Evolutionary conservation across 2,888 invertebrate genomes (phyloP).

Genomic region (Ferdinandea cuprea): DNA sequence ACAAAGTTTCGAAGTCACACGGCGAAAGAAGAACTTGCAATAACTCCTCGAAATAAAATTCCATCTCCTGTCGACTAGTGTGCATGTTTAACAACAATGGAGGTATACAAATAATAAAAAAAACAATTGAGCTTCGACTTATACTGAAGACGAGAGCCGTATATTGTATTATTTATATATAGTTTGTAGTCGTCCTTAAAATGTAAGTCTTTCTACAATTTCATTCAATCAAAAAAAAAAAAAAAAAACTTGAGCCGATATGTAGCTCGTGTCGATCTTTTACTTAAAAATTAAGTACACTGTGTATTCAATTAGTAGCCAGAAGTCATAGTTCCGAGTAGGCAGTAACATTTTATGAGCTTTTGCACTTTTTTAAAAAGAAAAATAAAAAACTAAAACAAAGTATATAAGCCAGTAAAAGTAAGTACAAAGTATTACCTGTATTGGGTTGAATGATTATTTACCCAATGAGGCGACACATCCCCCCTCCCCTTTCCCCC

Average conservation of each 20-base stretch:
- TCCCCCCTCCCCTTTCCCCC: slow-evolving; percentile 11
- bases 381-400: slow-evolving; percentile 34
- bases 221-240: not conserved
- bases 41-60: slow-evolving; percentile 45
- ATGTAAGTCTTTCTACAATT: too few relatives aligned
- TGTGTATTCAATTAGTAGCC: slow-evolving; percentile 29
- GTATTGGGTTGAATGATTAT: slow-evolving; percentile 63
- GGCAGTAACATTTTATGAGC: slow-evolving; percentile 35
- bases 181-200: too few relatives aligned
- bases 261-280: slow-evolving; percentile 53
- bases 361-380: slow-evolving; percentile 50
- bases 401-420: slow-evolving; percentile 32
- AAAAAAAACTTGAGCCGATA: not conserved
- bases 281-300: slow-evolving; percentile 26
- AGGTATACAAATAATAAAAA: slow-evolving; percentile 24
- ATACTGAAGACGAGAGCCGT: slow-evolving; percentile 45
- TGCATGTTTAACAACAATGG: slow-evolving; percentile 68
- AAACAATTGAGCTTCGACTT: slow-evolving; percentile 13
- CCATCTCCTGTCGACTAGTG: slow-evolving; percentile 52
- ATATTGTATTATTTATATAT: slow-evolving; percentile 46
- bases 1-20: not conserved
- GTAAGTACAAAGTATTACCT: slow-evolving; percentile 7
- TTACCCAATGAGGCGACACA: slow-evolving; percentile 68
- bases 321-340: slow-evolving; percentile 35
- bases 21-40: slow-evolving; percentile 42